Percentiles rank a stretch among this genome's conserved stretches.
Evolutionary conservation across 1,140 invertebrate genomes (phyloP).

Genomic region (Anadara kagoshimensis): DNA sequence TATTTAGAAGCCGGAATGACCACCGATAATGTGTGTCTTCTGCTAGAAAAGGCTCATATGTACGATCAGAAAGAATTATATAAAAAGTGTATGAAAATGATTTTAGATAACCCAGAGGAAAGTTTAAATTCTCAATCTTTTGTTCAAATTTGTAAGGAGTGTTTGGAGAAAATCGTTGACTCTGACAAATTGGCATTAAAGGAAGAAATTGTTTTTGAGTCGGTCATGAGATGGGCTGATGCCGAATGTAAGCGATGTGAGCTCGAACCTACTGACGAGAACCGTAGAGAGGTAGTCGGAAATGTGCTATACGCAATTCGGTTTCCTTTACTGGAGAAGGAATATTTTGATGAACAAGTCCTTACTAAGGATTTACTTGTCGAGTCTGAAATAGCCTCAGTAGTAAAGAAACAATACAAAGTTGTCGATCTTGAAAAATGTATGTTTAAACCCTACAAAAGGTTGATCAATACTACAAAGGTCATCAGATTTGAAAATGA

Average conservation of each 20-base stretch:
- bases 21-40: conserved; percentile 28
- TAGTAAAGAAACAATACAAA: background rate
- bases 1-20: conserved; percentile 30
- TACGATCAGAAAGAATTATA: conserved; percentile 22
- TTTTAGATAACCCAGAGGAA: conserved; percentile 18
- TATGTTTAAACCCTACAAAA: no score
- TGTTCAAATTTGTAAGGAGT: conserved; percentile 30
- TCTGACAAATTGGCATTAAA: conserved; percentile 23
- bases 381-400: background rate
- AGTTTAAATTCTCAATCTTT: conserved; percentile 23
- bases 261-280: conserved; percentile 14
- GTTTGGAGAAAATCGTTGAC: conserved; percentile 30
- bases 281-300: conserved; percentile 10
- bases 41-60: conserved; percentile 38
- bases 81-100: conserved; percentile 24
- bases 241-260: conserved; percentile 14
- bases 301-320: conserved; percentile 28
- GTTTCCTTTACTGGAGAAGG: conserved; percentile 35
- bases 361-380: background rate
- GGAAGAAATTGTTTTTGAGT: conserved; percentile 35
- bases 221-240: conserved; percentile 28
- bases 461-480: background rate
- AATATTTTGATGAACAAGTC: conserved; percentile 18
- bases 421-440: no score
- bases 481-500: conserved; percentile 7